Percentiles rank a stretch among this genome's conserved stretches.
Conservation (phyloP, 2,888 invertebrate genomes). For the Norana najaformis region DNA sequence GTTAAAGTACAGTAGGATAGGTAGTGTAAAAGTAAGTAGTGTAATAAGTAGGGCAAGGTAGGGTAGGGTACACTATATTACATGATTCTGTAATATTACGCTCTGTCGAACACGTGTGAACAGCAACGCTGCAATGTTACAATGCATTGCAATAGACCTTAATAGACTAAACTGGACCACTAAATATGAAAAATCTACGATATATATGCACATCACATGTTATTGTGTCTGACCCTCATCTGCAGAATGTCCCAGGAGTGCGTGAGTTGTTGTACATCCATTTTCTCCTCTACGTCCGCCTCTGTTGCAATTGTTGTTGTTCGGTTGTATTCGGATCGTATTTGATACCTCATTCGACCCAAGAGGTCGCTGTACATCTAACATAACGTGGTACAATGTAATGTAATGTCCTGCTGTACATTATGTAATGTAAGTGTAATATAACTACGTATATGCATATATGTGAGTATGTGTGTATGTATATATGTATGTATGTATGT, state of each 20-base stretch:
- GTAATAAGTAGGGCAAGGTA: neutral
- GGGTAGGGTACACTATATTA: neutral
- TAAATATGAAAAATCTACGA: too few species aligned
- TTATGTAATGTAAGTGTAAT: too few species aligned
- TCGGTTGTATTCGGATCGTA: conserved; percentile 22
- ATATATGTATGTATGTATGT: too few species aligned
- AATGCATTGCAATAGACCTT: neutral
- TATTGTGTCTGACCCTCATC: neutral
- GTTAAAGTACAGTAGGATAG: neutral
- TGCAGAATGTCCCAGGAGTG: neutral
- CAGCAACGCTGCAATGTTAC: neutral
- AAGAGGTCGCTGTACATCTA: conserved; percentile 18
- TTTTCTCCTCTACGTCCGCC: neutral
- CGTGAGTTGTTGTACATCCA: neutral
- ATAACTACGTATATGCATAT: neutral
- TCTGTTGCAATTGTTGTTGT: neutral
- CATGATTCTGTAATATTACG: neutral
- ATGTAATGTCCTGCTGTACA: neutral
- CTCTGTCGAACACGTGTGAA: too few species aligned
- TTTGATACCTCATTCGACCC: neutral
- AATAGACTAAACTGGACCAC: neutral
- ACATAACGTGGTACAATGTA: neutral
- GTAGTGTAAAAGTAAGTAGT: too few species aligned
- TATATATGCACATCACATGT: neutral
- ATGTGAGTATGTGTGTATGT: too few species aligned